Percentiles rank a stretch among this genome's conserved stretches.
Evolutionary conservation across 1,140 invertebrate species (phyloP).

Genomic region (Mercenaria mercenaria): DNA sequence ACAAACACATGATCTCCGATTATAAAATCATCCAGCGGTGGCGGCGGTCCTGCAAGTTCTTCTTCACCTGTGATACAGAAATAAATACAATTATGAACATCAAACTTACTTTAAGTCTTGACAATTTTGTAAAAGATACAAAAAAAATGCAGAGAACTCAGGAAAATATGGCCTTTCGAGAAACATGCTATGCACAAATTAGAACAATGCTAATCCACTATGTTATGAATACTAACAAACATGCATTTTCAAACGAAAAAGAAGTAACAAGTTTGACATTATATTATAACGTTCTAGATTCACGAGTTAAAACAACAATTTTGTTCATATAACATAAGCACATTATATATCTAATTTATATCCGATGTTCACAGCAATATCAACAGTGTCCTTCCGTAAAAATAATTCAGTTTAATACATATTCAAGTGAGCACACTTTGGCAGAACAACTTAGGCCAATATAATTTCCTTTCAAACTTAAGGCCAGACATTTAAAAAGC

Average conservation of each 20-base stretch:
- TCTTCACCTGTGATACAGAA: slow-evolving; percentile 73
- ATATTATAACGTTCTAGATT: too few relatives aligned
- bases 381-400: background rate
- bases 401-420: background rate
- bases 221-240: background rate
- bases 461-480: too few relatives aligned
- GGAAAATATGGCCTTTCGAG: background rate
- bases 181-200: background rate
- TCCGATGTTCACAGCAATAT: background rate
- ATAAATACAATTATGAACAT: background rate
- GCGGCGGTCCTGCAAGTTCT: slow-evolving; percentile 68
- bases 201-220: background rate
- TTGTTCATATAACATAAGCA: too few relatives aligned
- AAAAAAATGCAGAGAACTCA: background rate
- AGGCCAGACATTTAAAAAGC: too few relatives aligned
- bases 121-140: background rate
- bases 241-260: background rate
- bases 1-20: slow-evolving; percentile 98
- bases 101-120: background rate
- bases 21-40: slow-evolving; percentile 91
- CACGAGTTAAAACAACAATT: too few relatives aligned
- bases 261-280: too few relatives aligned
- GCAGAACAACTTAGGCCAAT: too few relatives aligned
- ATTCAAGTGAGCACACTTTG: background rate
- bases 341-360: too few relatives aligned